Percentiles rank a stretch among this genome's conserved stretches.
These are phyloP conservation scores for Microctonus hyperodae DNA, from an alignment of 2,888 invertebrate genomes.

Conservation along the genomic window DNA sequence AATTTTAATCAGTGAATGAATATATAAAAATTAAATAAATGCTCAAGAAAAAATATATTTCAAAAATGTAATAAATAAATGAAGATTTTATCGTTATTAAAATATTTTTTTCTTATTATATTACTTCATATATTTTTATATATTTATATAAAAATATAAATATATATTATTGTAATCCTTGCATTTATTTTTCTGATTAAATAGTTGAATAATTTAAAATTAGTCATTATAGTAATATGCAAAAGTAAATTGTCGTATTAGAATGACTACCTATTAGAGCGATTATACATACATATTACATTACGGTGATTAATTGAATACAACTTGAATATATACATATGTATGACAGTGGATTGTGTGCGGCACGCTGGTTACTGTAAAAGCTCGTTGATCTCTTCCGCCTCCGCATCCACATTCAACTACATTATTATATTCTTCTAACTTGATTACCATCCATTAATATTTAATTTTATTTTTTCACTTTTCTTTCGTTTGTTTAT, in stretches of 20 bases:
- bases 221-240: constrained; percentile 47
- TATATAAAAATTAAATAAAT: too few relatives aligned
- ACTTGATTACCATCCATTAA: neutral
- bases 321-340: constrained; percentile 48
- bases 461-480: neutral
- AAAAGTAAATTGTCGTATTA: constrained; percentile 53
- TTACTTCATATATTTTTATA: neutral
- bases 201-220: constrained; percentile 55
- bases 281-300: constrained; percentile 42
- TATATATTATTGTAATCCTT: neutral
- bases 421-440: neutral
- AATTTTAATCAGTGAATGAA: too few relatives aligned
- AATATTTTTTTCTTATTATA: neutral
- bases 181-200: constrained; percentile 48
- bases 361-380: neutral
- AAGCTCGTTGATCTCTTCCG: neutral
- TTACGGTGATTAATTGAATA: constrained; percentile 55
- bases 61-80: neutral
- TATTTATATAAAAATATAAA: neutral
- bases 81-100: neutral
- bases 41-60: too few relatives aligned
- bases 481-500: neutral
- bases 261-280: too few relatives aligned
- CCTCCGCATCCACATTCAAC: constrained; percentile 1
- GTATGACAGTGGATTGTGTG: constrained; percentile 45